These are phyloP conservation scores for Delia radicum DNA, from an alignment of 1,140 invertebrate species.

Conservation along the genomic window DNA sequence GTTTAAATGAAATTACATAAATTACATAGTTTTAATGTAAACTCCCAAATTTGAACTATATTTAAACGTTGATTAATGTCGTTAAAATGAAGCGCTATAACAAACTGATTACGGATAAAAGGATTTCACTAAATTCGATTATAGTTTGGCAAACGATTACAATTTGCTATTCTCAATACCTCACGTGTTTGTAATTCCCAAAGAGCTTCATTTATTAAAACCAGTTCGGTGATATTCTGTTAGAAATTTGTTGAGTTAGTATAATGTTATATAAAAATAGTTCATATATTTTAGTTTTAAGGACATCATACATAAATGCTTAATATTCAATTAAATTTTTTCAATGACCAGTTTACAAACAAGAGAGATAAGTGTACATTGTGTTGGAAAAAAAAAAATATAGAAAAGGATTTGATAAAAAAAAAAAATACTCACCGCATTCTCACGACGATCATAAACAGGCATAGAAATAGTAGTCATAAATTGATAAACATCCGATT, in stretches of 20 bases:
- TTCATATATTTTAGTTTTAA: not conserved
- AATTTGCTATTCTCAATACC: conserved; percentile 61
- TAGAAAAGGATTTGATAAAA: not conserved
- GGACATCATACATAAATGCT: not conserved
- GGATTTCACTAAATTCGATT: not conserved
- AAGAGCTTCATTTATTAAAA: conserved; percentile 89
- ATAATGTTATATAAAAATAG: not conserved
- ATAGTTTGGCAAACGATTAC: conserved; percentile 12
- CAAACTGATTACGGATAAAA: not conserved
- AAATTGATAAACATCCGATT: conserved; percentile 68
- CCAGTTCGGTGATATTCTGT: conserved; percentile 91
- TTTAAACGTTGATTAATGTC: too few relatives aligned
- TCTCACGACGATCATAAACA: conserved; percentile 79
- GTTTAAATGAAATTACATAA: too few relatives aligned
- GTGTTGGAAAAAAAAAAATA: not conserved
- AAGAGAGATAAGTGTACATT: not conserved
- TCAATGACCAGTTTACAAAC: not conserved
- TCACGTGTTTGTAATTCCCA: conserved; percentile 88
- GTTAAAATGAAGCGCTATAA: not conserved
- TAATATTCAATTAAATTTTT: not conserved
- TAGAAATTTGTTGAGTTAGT: conserved; percentile 41
- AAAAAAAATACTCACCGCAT: conserved; percentile 65
- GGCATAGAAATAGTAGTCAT: conserved; percentile 91
- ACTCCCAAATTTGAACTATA: too few relatives aligned
- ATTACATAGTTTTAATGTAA: too few relatives aligned